phyloP scores from a whole-genome alignment of 2,888 invertebrate species.

The Epinotia demarniana region DNA sequence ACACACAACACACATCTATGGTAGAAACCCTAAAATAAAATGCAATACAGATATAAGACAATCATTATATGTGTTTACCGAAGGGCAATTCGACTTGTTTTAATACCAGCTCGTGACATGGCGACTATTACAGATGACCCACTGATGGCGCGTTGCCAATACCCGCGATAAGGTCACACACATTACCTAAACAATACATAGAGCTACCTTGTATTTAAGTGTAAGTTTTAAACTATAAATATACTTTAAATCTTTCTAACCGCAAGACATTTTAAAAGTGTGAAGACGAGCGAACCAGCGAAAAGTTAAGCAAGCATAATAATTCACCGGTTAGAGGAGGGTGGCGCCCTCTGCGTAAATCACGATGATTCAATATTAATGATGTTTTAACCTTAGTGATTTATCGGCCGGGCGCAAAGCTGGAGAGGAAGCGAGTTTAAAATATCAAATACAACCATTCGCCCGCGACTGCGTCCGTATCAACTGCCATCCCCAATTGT shows the following conservation, averaged over 20 bases:
- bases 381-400: conserved; percentile 84
- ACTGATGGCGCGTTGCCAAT: too few relatives aligned
- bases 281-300: conserved; percentile 13
- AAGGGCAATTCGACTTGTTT: not conserved
- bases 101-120: too few relatives aligned
- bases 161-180: too few relatives aligned
- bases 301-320: conserved; percentile 41
- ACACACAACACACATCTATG: not conserved
- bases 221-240: too few relatives aligned
- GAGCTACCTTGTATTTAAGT: not conserved
- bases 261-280: conserved; percentile 21
- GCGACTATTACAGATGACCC: too few relatives aligned
- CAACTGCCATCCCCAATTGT: too few relatives aligned
- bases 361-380: conserved; percentile 83
- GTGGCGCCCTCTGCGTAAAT: conserved; percentile 70
- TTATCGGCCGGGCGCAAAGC: conserved; percentile 66
- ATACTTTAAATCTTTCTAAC: not conserved
- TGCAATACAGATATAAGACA: too few relatives aligned
- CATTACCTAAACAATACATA: too few relatives aligned
- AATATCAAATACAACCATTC: not conserved
- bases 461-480: too few relatives aligned
- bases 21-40: not conserved
- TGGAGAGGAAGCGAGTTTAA: conserved; percentile 2
- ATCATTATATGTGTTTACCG: not conserved
- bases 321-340: conserved; percentile 49